These are phyloP conservation scores for Cotesia typhae DNA, from an alignment of 1,140 invertebrate genomes.

Conservation along the genomic window DNA sequence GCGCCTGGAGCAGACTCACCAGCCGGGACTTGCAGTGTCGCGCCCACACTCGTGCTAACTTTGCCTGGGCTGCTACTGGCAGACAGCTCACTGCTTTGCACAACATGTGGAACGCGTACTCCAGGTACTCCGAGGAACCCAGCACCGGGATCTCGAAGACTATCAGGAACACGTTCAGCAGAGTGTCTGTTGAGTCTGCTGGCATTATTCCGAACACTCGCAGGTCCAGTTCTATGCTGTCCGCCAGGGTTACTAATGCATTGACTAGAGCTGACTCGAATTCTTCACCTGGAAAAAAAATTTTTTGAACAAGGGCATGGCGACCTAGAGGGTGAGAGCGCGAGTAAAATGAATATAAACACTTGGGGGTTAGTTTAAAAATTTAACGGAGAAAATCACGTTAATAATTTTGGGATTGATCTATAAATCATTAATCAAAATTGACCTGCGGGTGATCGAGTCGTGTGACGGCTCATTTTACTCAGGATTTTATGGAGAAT, in stretches of 20 bases:
- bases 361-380: too few species aligned
- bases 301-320: not conserved
- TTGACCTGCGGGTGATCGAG: too few species aligned
- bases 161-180: constrained; percentile 84
- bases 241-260: constrained; percentile 78
- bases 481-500: too few species aligned
- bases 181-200: constrained; percentile 62
- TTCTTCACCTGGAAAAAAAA: constrained; percentile 58
- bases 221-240: constrained; percentile 79
- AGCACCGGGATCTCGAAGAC: constrained; percentile 88
- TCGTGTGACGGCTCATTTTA: too few species aligned
- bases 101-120: constrained; percentile 81
- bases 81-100: constrained; percentile 81
- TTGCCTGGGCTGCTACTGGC: constrained; percentile 80
- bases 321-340: too few species aligned
- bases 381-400: too few species aligned
- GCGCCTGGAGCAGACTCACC: constrained; percentile 76
- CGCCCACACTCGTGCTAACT: constrained; percentile 82
- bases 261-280: constrained; percentile 82
- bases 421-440: too few species aligned
- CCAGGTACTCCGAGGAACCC: constrained; percentile 82
- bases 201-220: constrained; percentile 65
- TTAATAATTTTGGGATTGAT: too few species aligned
- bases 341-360: too few species aligned
- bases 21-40: constrained; percentile 76